Percentiles rank a stretch among this genome's conserved stretches.
These are phyloP conservation scores for Oasisia sp. DNA, from an alignment of 2,888 invertebrate species.

Conservation along the genomic window DNA sequence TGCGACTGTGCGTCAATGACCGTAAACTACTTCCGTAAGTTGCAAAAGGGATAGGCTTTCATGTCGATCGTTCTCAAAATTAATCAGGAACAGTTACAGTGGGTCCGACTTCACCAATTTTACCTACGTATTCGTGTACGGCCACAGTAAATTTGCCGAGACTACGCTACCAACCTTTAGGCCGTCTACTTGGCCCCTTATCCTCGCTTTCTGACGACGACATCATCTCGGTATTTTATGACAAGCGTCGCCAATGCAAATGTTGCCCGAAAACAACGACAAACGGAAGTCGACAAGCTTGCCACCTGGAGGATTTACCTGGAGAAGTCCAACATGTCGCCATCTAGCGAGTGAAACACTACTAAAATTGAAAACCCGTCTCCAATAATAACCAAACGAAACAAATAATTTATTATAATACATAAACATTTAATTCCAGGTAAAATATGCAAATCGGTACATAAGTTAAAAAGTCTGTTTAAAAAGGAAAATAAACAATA, in stretches of 20 bases:
- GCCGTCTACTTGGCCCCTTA: neutral
- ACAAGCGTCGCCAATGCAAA: slow-evolving; percentile 10
- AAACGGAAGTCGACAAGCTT: neutral
- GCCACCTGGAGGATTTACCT: slow-evolving; percentile 4
- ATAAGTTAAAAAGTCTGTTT: no score
- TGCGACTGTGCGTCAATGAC: neutral
- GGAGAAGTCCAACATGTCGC: neutral
- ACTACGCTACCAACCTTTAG: neutral
- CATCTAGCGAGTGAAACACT: neutral
- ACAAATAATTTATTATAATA: no score
- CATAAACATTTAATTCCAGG: no score
- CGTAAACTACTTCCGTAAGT: neutral
- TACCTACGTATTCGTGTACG: neutral
- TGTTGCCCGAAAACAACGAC: neutral
- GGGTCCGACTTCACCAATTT: neutral
- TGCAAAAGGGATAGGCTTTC: neutral
- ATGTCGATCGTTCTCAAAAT: neutral
- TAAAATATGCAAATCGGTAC: no score
- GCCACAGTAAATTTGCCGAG: neutral
- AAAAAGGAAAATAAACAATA: no score
- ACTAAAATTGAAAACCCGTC: neutral
- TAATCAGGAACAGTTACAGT: neutral
- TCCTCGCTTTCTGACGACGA: neutral
- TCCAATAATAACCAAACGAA: no score
- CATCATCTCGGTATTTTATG: neutral